phyloP scores from a whole-genome alignment of 1,140 invertebrate species.

The Nilaparvata lugens region DNA sequence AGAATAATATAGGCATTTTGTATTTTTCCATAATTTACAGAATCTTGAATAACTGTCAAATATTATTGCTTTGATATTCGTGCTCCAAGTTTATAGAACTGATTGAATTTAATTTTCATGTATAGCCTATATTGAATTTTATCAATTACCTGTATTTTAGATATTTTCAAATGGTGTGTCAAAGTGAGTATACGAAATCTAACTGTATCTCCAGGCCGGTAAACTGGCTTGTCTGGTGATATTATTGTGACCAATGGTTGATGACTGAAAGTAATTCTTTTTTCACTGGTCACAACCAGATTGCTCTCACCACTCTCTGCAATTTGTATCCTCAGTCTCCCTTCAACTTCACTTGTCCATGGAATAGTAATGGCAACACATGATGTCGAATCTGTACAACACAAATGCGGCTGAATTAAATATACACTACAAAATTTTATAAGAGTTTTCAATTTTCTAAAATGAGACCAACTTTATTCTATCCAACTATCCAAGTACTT shows the following conservation, averaged over 20 bases:
- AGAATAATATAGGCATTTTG: too few relatives aligned
- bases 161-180: slow-evolving; percentile 3
- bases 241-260: slow-evolving; percentile 5
- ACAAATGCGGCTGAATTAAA: too few relatives aligned
- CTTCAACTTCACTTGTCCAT: not conserved
- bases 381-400: not conserved
- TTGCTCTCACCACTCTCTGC: not conserved
- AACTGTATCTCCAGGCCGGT: slow-evolving; percentile 10
- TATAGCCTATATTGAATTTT: too few relatives aligned
- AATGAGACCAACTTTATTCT: too few relatives aligned
- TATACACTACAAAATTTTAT: too few relatives aligned
- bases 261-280: not conserved
- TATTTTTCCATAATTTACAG: too few relatives aligned
- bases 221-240: slow-evolving; percentile 11
- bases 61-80: not conserved
- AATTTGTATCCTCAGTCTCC: not conserved
- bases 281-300: not conserved
- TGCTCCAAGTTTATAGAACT: too few relatives aligned
- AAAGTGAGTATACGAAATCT: slow-evolving; percentile 9
- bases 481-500: too few relatives aligned
- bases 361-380: slow-evolving; percentile 1
- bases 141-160: not conserved
- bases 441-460: too few relatives aligned
- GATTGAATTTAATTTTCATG: too few relatives aligned
- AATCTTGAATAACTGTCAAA: too few relatives aligned